Conservation (phyloP, 2,888 invertebrate genomes). For the Herminia tarsipennalis region DNA sequence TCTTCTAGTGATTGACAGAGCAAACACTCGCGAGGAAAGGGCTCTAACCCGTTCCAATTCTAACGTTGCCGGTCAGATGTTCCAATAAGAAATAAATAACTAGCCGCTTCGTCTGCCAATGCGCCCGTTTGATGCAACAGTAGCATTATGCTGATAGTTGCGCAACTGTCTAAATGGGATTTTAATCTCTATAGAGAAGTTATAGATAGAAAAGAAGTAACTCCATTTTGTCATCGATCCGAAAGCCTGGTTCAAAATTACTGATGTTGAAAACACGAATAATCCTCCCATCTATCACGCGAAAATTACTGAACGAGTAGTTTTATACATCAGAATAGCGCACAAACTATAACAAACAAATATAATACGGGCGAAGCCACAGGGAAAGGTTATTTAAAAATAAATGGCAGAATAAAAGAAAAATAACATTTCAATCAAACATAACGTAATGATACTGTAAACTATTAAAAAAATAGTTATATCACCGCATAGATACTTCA, state of each 20-base stretch:
- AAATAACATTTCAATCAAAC: too few relatives aligned
- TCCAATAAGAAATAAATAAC: constrained; percentile 73
- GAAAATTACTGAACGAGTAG: too few relatives aligned
- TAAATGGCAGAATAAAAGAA: too few relatives aligned
- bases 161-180: constrained; percentile 34
- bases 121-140: constrained; percentile 56
- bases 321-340: too few relatives aligned
- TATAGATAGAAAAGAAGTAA: not conserved
- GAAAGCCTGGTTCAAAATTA: not conserved
- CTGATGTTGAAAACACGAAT: not conserved
- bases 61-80: constrained; percentile 35
- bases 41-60: constrained; percentile 47
- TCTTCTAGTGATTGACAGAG: constrained; percentile 11
- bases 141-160: constrained; percentile 30
- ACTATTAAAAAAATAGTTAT: not conserved
- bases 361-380: too few relatives aligned
- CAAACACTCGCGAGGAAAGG: constrained; percentile 30
- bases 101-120: constrained; percentile 64
- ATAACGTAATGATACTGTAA: too few relatives aligned
- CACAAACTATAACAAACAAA: too few relatives aligned
- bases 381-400: too few relatives aligned
- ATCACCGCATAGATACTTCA: not conserved
- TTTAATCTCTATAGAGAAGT: constrained; percentile 25
- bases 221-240: not conserved
- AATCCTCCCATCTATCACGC: too few relatives aligned